phyloP scores from a whole-genome alignment of 1,140 invertebrate species.

The Trinorchestia longiramus region DNA sequence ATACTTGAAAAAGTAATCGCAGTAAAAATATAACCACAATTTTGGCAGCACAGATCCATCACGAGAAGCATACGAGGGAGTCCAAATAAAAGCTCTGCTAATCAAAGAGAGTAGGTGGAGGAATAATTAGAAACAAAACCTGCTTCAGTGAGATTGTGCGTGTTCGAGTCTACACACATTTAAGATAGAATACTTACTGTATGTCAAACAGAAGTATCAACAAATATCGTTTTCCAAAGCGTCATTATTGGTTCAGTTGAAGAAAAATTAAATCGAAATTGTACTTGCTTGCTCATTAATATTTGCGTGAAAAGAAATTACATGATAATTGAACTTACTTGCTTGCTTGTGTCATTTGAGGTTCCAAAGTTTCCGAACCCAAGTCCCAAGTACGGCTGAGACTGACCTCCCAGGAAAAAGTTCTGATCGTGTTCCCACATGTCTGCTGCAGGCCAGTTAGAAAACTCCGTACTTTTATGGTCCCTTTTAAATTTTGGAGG shows the following conservation, averaged over 20 bases:
- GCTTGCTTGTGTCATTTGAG: neutral
- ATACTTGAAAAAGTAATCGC: neutral
- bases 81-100: neutral
- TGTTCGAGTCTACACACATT: no score
- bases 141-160: neutral
- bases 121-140: neutral
- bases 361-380: conserved; percentile 4
- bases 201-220: neutral
- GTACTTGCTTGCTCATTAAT: neutral
- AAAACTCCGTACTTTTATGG: neutral
- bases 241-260: neutral
- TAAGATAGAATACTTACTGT: no score
- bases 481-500: conserved; percentile 24
- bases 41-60: neutral
- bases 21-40: neutral
- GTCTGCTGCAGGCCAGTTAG: neutral
- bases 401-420: neutral
- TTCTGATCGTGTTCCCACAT: neutral
- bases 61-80: neutral
- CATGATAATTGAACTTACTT: neutral
- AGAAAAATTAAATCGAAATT: neutral
- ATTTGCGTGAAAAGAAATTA: neutral
- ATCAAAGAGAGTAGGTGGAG: neutral
- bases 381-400: neutral
- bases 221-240: neutral